These are phyloP conservation scores for Palythoa heliodiscus DNA, from an alignment of 92 coral and sea anemone species.

Conservation along the genomic window DNA sequence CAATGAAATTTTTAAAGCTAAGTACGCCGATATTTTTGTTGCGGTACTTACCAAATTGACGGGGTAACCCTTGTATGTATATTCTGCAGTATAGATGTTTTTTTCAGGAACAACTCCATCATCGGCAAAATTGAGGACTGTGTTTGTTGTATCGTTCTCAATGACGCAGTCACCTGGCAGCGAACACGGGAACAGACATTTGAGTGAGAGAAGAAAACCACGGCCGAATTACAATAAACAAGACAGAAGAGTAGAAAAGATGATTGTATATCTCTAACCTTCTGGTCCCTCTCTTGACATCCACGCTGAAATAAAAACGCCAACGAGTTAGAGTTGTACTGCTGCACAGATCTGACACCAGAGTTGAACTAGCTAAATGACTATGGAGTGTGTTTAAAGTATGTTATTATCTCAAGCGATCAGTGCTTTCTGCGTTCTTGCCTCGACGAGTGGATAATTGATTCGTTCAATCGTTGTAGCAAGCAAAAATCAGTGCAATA, in stretches of 20 bases:
- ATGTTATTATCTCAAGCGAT: conserved; percentile 55
- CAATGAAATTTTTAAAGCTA: neutral
- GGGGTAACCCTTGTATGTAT: conserved; percentile 95
- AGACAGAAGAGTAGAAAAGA: neutral
- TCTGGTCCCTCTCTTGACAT: conserved; percentile 98
- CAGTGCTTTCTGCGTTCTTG: conserved; percentile 51
- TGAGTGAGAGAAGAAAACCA: conserved; percentile 3
- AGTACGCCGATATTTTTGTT: neutral
- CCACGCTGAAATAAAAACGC: conserved; percentile 81
- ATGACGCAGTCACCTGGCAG: conserved; percentile 93
- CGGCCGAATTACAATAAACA: conserved; percentile 42
- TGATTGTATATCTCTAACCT: conserved; percentile 60
- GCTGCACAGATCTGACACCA: conserved; percentile 20
- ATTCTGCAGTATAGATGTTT: conserved; percentile 88
- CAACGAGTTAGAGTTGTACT: conserved; percentile 35
- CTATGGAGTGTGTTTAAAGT: conserved; percentile 37
- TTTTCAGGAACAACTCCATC: conserved; percentile 76
- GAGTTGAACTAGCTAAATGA: neutral
- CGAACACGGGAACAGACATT: conserved; percentile 40
- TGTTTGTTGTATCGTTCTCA: conserved; percentile 89
- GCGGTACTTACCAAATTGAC: conserved; percentile 90
- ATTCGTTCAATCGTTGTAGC: conserved; percentile 14
- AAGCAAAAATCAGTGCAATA: conserved; percentile 8
- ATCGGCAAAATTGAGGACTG: conserved; percentile 49
- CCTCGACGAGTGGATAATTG: conserved; percentile 10